Conservation (phyloP, 1,140 invertebrate genomes). For the Macrotrachela quadricornifera region DNA sequence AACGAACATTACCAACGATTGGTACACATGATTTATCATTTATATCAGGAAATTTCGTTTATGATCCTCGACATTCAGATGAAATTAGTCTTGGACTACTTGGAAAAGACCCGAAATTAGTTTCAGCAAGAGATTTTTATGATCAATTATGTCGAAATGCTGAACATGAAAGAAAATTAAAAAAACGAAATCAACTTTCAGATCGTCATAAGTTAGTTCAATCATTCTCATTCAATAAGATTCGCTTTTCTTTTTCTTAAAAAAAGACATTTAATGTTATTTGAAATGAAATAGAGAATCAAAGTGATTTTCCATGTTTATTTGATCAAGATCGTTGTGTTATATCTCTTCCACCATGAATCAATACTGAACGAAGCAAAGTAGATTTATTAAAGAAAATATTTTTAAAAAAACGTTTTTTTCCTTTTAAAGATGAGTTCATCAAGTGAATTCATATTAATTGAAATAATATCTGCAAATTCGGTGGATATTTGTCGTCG, state of each 20-base stretch:
- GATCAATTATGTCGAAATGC: slow-evolving; percentile 47
- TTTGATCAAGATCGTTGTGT: slow-evolving; percentile 39
- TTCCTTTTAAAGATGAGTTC: slow-evolving; percentile 27
- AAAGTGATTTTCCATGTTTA: slow-evolving; percentile 46
- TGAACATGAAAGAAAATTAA: slow-evolving; percentile 41
- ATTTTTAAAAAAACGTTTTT: slow-evolving; percentile 1
- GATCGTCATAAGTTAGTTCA: slow-evolving; percentile 49
- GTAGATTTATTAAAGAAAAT: slow-evolving; percentile 21
- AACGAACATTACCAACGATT: slow-evolving; percentile 51
- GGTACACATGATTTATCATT: slow-evolving; percentile 54
- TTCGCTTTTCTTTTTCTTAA: no score
- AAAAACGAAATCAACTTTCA: slow-evolving; percentile 51
- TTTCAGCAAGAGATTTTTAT: slow-evolving; percentile 43
- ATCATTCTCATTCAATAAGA: background rate
- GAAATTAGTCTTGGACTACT: slow-evolving; percentile 42
- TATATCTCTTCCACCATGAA: slow-evolving; percentile 60
- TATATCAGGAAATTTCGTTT: slow-evolving; percentile 41
- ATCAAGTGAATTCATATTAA: slow-evolving; percentile 42
- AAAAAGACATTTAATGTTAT: slow-evolving; percentile 43
- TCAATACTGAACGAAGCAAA: slow-evolving; percentile 56
- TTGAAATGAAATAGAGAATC: no score
- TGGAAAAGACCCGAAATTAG: slow-evolving; percentile 35
- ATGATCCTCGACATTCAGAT: slow-evolving; percentile 41
- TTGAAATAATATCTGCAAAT: slow-evolving; percentile 52
- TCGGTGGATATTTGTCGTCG: slow-evolving; percentile 44